Percentiles rank a stretch among this genome's conserved stretches.
These are phyloP conservation scores for Podilymbus podiceps DNA, from an alignment of 2,113 vertebrate species.

Conservation along the genomic window DNA sequence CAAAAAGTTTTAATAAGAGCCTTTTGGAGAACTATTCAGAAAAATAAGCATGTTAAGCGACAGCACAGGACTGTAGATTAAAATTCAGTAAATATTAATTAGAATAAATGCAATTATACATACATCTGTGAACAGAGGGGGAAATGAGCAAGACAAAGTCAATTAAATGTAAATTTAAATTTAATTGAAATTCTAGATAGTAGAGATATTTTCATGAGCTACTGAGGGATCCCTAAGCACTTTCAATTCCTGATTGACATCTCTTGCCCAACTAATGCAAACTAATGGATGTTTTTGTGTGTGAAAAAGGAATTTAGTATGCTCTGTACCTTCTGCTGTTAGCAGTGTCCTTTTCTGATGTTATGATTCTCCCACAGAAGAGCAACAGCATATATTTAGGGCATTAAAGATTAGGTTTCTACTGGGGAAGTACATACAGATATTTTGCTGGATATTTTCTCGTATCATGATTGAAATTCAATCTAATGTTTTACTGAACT, in stretches of 20 bases:
- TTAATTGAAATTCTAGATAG: slow-evolving; percentile 59
- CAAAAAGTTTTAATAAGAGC: not conserved
- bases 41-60: not conserved
- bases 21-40: not conserved
- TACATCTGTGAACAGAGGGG: slow-evolving; percentile 41
- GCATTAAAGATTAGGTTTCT: not conserved
- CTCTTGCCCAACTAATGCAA: not conserved
- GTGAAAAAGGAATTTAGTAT: not conserved
- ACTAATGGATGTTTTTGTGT: not conserved
- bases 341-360: not conserved
- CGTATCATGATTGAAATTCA: not conserved
- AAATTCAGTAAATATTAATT: slow-evolving; percentile 63
- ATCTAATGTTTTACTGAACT: not conserved
- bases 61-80: not conserved
- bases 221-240: not conserved
- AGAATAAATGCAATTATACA: slow-evolving; percentile 50
- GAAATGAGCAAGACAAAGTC: slow-evolving; percentile 57
- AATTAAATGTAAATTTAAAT: slow-evolving; percentile 63
- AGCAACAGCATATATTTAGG: not conserved
- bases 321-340: not conserved
- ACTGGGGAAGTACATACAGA: not conserved
- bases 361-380: not conserved
- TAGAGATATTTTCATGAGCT: slow-evolving; percentile 13
- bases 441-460: not conserved
- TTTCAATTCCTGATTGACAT: slow-evolving; percentile 38